Evolutionary conservation across 2,888 invertebrate species (phyloP).

Genomic region (Meteorus cinctellus): DNA sequence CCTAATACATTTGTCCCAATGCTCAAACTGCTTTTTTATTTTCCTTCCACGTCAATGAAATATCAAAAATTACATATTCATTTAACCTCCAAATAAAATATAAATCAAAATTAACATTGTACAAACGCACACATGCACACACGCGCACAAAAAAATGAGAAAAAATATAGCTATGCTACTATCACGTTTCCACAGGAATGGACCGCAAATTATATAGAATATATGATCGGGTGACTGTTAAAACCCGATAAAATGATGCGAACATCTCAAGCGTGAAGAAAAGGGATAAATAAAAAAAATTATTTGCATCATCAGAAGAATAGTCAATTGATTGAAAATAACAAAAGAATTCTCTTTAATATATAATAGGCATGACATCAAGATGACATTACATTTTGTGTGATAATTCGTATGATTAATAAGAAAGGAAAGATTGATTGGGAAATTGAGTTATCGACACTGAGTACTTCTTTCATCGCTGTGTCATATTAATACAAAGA

Average conservation of each 20-base stretch:
- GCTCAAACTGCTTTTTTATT: background rate
- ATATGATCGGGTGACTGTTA: conserved; percentile 4
- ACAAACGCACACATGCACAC: background rate
- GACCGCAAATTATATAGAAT: conserved; percentile 52
- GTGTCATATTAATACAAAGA: no score
- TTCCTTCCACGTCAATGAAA: background rate
- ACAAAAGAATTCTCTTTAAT: background rate
- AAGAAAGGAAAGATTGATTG: no score
- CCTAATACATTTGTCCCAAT: background rate
- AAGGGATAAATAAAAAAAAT: background rate
- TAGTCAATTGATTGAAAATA: background rate
- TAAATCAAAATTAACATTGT: background rate
- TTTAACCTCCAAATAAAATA: background rate
- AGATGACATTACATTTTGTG: no score
- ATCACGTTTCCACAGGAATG: conserved; percentile 70
- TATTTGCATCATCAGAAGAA: background rate
- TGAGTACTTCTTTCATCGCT: no score
- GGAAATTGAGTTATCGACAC: no score
- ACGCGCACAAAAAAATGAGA: no score
- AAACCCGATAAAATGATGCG: conserved; percentile 12
- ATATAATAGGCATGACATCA: no score
- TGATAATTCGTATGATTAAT: no score
- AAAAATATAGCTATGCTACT: conserved; percentile 34
- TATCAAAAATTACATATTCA: background rate
- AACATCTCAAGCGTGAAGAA: background rate